Evolutionary conservation across 2,888 invertebrate species (phyloP).

Genomic region (Aplocera efformata): DNA sequence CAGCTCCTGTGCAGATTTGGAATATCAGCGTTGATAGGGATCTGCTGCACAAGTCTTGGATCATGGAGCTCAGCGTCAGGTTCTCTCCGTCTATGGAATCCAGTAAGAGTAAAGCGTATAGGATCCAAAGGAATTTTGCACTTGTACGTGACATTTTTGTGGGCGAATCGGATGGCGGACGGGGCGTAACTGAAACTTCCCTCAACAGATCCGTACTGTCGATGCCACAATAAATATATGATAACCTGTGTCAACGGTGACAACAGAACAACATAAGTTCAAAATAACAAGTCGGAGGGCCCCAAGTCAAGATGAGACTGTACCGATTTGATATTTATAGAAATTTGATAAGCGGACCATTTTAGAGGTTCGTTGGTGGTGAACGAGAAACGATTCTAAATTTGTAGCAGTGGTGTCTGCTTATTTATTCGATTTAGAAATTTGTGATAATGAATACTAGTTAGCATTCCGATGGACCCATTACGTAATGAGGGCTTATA

Average conservation of each 20-base stretch:
- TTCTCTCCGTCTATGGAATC: conserved; percentile 41
- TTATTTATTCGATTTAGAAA: conserved; percentile 24
- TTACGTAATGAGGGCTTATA: too few species aligned
- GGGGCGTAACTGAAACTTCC: conserved; percentile 60
- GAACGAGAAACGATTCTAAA: conserved; percentile 25
- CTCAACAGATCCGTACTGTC: conserved; percentile 50
- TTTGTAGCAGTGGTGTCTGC: conserved; percentile 13
- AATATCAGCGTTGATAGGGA: conserved; percentile 46
- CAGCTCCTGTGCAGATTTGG: conserved; percentile 49
- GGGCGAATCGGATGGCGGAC: conserved; percentile 37
- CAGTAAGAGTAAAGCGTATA: conserved; percentile 45
- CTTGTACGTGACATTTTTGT: conserved; percentile 48
- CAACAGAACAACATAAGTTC: conserved; percentile 66
- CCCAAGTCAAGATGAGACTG: conserved; percentile 55
- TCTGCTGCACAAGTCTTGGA: conserved; percentile 52
- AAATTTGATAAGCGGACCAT: conserved; percentile 56
- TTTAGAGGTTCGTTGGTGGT: conserved; percentile 57
- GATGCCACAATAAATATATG: conserved; percentile 66
- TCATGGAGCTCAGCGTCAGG: conserved; percentile 44
- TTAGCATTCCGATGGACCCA: too few species aligned
- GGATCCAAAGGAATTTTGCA: conserved; percentile 39
- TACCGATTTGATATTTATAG: conserved; percentile 66
- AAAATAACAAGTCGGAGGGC: conserved; percentile 70
- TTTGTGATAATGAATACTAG: too few species aligned
- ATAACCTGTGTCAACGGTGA: conserved; percentile 74